Base-by-base conservation (phyloP, 2,797 vertebrate species). In the Sebastolobus alascanus region DNA sequence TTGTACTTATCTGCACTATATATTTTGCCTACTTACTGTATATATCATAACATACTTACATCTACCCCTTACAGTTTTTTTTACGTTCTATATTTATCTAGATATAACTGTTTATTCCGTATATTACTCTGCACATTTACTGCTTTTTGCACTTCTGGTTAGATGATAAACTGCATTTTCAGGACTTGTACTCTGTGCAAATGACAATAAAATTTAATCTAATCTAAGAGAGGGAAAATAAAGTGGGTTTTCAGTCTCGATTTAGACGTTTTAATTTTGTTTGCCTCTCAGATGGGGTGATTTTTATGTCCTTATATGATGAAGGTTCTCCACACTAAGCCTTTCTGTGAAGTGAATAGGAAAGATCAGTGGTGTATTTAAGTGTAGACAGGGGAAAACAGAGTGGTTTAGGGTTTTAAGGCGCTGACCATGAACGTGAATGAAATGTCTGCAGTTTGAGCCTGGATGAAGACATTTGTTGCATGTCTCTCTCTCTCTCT, bases 31-130 rank as follows among this genome's bases (percentile, higher is more conserved):
- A 22, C 1, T 9, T 29, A 25, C 25, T 7, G 25, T 18, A 31
- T 20, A 20, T 20, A 31, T 29, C 0, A 14, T 11, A 66, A 1
- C 0, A 8, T 1, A 1, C 7, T 67, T 25, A 31, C 0, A 50
- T 50, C 16, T 0, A 29, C 22, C n/a, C 1, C 6, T 38, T 22
- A 35, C 0, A 0, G 8, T 20, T 29, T 66, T n/a, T 61, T 61
- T 18, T 37, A 37, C 60, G 20, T 67, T 66, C 0, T 29, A 29
- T 46, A 46, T 52, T 38, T 27, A 43, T n/a, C 25, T 33, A 11
- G 8, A 2, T 67, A 20, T 38, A 14, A 22, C 60, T 10, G 4
- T 66, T 66, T 66, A 18, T 66, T 43, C 0, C 33, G n/a, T 0
- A 6, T 38, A 40, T 0, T 55, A 38, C 18, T 43, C 40, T 43